Evolutionary conservation across 2,797 vertebrate species (phyloP).

Genomic region (Pseudochaenichthys georgianus): DNA sequence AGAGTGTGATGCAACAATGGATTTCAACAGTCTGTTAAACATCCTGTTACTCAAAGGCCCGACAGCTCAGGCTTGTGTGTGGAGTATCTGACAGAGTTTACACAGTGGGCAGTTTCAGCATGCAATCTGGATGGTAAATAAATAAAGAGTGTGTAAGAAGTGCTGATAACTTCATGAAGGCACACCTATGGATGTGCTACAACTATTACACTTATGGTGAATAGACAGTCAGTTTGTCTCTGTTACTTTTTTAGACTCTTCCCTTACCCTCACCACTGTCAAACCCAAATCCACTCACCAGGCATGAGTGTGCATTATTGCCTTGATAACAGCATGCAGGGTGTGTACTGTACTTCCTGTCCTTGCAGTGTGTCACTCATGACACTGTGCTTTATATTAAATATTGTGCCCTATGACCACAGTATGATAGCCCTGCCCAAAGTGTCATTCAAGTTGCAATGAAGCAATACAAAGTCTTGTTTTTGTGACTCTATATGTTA

Average conservation of each 20-base stretch:
- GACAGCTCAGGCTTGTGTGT: conserved; percentile 6
- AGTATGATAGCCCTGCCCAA: not conserved
- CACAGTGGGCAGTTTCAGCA: conserved; percentile 18
- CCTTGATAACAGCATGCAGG: not conserved
- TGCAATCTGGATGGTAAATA: not conserved
- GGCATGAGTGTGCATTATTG: not conserved
- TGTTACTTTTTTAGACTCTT: too few relatives aligned
- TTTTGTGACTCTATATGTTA: conserved; percentile 12
- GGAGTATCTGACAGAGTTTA: not conserved
- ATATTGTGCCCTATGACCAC: not conserved
- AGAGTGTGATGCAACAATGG: conserved; percentile 53
- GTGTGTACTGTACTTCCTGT: conserved; percentile 4
- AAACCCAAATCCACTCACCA: too few relatives aligned
- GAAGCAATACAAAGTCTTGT: not conserved
- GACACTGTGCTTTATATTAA: conserved; percentile 7
- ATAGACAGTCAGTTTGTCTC: too few relatives aligned
- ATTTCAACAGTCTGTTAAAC: conserved; percentile 57
- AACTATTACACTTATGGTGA: too few relatives aligned
- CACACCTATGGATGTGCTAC: not conserved
- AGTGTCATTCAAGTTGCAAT: not conserved
- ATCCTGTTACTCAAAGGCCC: conserved; percentile 57
- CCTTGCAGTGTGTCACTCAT: not conserved
- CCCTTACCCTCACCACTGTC: too few relatives aligned
- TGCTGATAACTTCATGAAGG: not conserved
- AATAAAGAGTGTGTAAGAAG: not conserved